Evolutionary conservation across 2,797 vertebrate genomes (phyloP), one percentile per base, ranked within the genome.

Genomic region (Hozukius guyotensis): DNA sequence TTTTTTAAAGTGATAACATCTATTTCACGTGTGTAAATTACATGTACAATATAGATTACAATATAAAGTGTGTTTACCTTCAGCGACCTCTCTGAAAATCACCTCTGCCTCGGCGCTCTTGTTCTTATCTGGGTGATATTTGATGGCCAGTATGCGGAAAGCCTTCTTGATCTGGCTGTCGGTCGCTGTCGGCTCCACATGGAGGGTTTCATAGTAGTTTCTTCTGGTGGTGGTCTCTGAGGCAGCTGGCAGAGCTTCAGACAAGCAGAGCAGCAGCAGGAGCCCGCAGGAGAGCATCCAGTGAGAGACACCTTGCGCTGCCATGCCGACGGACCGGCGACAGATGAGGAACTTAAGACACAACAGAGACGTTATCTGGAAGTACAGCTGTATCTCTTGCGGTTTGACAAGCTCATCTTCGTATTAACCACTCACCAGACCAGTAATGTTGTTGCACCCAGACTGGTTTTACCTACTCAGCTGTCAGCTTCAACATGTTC

Each of bases 121-220:
- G 90, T 93, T 94, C 80, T 95, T 96, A 83, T 96, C 94, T 0
- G 95, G 95, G 64, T 95, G 95, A 72, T 90, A 88, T 79, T 89
- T 92, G 5, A 92, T 27, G 29, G 93, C 93, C 81, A 94, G 88
- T 20, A 76, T 75, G 56, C 90, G 92, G 72, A 94, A 95, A 65
- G 90, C 87, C 77, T 82, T 90, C 74, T 90, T 93, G 49, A 94
- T 92, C 88, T 93, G 82, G 4, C 36, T 78, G 73, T 55, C 82
- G 2, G 88, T 88, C 36, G 92, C 91, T 2, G 88, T 81, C 16
- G 68, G 69, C 68, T 88, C 81, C 5, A 93, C 69, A 12, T 32
- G 24, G 14, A 94, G 91, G 3, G 66, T 84, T 1, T 93, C 70
- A 20, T 94, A 94, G 70, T 91, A 93, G 32, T 1, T 92, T 22